Evolutionary conservation across 1,140 invertebrate genomes (phyloP).

Genomic region (Microplitis demolitor): DNA sequence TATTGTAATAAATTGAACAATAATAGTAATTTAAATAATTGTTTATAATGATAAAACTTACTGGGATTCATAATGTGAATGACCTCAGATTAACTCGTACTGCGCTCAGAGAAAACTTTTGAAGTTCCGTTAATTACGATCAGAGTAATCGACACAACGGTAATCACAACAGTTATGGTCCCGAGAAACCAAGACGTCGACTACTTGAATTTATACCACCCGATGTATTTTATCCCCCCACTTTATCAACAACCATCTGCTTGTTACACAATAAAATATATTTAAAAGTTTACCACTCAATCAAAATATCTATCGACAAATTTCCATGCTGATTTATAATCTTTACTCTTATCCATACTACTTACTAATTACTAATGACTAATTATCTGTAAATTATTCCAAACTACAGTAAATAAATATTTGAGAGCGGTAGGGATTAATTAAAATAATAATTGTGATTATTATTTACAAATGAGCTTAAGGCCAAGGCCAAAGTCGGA

Average conservation of each 20-base stretch:
- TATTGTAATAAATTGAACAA: no score
- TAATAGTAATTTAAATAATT: not conserved
- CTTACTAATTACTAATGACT: not conserved
- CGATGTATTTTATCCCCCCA: not conserved
- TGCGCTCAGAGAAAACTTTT: not conserved
- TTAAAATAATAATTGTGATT: not conserved
- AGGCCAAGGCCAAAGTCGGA: not conserved
- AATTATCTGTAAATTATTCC: no score
- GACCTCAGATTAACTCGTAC: not conserved
- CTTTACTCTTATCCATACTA: not conserved
- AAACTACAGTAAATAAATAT: no score
- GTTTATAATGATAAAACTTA: not conserved
- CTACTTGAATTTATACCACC: not conserved
- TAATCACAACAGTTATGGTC: not conserved
- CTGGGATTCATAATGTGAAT: not conserved
- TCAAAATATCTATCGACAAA: not conserved
- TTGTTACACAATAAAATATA: not conserved
- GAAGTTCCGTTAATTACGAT: constrained; percentile 7
- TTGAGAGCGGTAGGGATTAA: not conserved
- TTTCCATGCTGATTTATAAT: not conserved
- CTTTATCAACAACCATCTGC: not conserved
- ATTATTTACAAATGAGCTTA: not conserved
- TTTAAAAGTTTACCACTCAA: not conserved
- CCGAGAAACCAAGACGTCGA: not conserved
- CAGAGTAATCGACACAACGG: constrained; percentile 1